phyloP scores from a whole-genome alignment of 2,888 invertebrate species.

The Cryptops parisi region DNA sequence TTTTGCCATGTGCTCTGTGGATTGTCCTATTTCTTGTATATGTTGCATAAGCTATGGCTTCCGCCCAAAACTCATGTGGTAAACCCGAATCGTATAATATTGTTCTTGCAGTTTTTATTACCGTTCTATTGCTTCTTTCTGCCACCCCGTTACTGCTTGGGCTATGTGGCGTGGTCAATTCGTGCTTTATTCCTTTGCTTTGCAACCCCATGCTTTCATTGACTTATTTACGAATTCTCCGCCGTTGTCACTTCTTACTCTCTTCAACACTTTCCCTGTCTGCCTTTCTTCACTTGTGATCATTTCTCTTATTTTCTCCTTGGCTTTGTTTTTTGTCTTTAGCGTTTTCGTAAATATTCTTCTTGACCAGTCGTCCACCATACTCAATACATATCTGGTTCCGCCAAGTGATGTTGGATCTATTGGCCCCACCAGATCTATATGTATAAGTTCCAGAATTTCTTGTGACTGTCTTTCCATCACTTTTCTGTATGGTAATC shows the following conservation, averaged over 20 bases:
- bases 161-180: neutral
- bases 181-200: neutral
- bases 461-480: neutral
- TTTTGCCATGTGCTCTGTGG: neutral
- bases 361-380: neutral
- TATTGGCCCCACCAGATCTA: neutral
- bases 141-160: neutral
- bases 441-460: neutral
- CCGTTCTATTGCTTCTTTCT: neutral
- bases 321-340: neutral
- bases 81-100: neutral
- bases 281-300: neutral
- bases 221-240: neutral
- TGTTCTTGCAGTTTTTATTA: neutral
- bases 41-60: neutral
- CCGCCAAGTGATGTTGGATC: neutral
- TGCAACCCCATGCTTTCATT: neutral
- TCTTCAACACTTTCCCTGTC: neutral
- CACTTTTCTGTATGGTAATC: neutral
- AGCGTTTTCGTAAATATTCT: neutral
- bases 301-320: neutral
- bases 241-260: neutral
- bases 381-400: neutral
- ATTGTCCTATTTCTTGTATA: neutral
- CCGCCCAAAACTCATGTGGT: neutral